Conservation (phyloP, 92 coral and sea anemone genomes). For the Plumapathes pennacea region DNA sequence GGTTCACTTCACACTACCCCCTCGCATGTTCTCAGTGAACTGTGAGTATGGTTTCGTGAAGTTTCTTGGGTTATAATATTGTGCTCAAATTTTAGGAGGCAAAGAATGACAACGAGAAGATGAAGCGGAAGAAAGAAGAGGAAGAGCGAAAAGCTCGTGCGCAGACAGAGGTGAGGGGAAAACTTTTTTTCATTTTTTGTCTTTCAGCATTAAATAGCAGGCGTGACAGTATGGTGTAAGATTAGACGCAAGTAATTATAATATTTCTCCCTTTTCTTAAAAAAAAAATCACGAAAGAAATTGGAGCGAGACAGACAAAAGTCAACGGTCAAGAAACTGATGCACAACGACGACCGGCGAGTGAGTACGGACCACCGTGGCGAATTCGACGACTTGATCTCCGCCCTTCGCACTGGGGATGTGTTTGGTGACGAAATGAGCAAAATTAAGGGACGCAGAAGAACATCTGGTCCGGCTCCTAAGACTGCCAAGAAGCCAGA, state of each 20-base stretch:
- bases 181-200: not conserved
- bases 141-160: slow-evolving; percentile 89
- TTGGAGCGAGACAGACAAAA: slow-evolving; percentile 96
- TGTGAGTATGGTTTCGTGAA: too few relatives aligned
- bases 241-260: too few relatives aligned
- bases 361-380: slow-evolving; percentile 67
- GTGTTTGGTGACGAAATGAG: slow-evolving; percentile 98
- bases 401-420: slow-evolving; percentile 98
- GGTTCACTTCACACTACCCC: too few relatives aligned
- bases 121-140: slow-evolving; percentile 89
- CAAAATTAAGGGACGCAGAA: slow-evolving; percentile 91
- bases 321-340: slow-evolving; percentile 80
- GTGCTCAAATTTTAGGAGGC: slow-evolving; percentile 69
- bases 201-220: too few relatives aligned
- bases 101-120: slow-evolving; percentile 86
- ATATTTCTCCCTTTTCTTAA: too few relatives aligned
- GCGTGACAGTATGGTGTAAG: too few relatives aligned
- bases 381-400: slow-evolving; percentile 97
- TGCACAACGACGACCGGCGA: slow-evolving; percentile 37
- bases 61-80: too few relatives aligned
- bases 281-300: slow-evolving; percentile 71
- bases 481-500: slow-evolving; percentile 60
- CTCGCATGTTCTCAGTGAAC: too few relatives aligned
- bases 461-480: slow-evolving; percentile 53
- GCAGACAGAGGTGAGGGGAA: slow-evolving; percentile 67